Conservation (phyloP, 2,888 invertebrate species). For the Octonoba sinensis region DNA sequence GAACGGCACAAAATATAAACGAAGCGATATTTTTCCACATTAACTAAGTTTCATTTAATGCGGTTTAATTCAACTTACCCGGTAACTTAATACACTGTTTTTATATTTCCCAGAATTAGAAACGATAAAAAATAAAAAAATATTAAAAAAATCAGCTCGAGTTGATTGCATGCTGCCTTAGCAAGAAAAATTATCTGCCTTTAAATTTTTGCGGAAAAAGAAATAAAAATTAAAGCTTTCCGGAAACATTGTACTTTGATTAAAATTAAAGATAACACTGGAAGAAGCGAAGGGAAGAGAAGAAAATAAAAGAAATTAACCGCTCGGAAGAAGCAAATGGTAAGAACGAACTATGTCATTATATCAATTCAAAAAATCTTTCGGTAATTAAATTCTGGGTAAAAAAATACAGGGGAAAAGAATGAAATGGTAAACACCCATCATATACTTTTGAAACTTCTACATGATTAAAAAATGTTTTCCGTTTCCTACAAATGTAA, state of each 20-base stretch:
- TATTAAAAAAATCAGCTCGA: background rate
- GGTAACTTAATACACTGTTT: slow-evolving; percentile 1
- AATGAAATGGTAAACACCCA: background rate
- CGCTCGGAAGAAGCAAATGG: slow-evolving; percentile 5
- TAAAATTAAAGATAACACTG: slow-evolving; percentile 18
- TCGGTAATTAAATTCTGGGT: slow-evolving; percentile 26
- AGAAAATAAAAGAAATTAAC: slow-evolving; percentile 9
- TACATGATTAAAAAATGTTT: no score
- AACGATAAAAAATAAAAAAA: background rate
- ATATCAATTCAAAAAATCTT: slow-evolving; percentile 27
- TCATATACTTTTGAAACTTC: background rate
- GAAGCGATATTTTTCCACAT: background rate
- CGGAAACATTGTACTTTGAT: slow-evolving; percentile 8
- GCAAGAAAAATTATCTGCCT: slow-evolving; percentile 12
- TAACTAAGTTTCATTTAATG: slow-evolving; percentile 1
- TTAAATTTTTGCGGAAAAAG: slow-evolving; percentile 5
- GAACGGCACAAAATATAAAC: no score
- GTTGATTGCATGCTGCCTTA: background rate
- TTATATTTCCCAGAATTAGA: background rate
- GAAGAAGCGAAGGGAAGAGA: slow-evolving; percentile 8
- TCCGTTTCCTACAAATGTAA: no score
- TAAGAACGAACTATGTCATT: slow-evolving; percentile 12
- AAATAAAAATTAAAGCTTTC: background rate
- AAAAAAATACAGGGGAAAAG: slow-evolving; percentile 10
- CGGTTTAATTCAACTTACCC: background rate